Base-by-base conservation (phyloP, 2,888 invertebrate species). In the Phyllotreta striolata region DNA sequence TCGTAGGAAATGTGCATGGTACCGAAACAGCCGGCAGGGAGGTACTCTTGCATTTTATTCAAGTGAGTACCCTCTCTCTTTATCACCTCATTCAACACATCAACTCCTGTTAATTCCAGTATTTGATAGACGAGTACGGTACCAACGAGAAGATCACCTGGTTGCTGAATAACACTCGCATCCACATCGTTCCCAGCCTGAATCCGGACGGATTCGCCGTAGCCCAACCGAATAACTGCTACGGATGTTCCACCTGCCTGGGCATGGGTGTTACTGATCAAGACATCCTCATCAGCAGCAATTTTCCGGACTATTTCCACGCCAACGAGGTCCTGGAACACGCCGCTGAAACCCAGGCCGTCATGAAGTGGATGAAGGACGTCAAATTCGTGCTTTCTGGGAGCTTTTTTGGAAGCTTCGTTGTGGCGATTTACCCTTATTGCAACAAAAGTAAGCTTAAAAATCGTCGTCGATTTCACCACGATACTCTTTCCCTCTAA, bases 1-100 rank as follows among this genome's bases (percentile, higher is more conserved):
- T 89, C 69, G 84, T 91, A 47, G 91, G 85, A 39, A 91, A 90
- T 77, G 90, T 91, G 83, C 91, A 91, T 77, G 91, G 91, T 40
- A 88, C 90, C 76, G 90, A 87, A 77, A 83, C 85, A 0, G 86
- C 88, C 3, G 90, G 91, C 7, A 81, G 89, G 55, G 90, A 91
- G 80, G 74, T 91, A 63, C 79, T 91, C 51, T 80, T 90, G 3
- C 85, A 86, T 68, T 83, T 90, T 69, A 72, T 82, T 43, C 76
- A 83, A 73, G 84, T 84, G 76, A 74, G 68, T 57, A 10, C 1
- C 35, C 9, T 43, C 43, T n/a, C 1, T 2, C 9, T 24, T 52
- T 24, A 38, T 10, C 7, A 40, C 51, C 6, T 4, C 34, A 52
- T 7, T 37, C 10, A 13, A 10, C 24, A 35, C 40, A 49, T 14